Conservation (phyloP, 2,113 vertebrate species). For the Leucosticte australis region DNA sequence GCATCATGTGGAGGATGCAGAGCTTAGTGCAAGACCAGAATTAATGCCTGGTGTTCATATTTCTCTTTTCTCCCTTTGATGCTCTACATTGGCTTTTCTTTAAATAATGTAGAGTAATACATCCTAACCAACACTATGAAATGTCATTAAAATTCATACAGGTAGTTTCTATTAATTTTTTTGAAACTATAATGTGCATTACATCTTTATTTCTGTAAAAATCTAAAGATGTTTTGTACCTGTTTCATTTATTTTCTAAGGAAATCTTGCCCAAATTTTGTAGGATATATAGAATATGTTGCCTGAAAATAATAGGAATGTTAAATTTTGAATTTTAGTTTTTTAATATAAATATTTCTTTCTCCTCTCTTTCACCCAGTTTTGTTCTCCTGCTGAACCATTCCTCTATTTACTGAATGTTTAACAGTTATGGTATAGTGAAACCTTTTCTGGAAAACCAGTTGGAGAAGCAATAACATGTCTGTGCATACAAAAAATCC, state of each 20-base stretch:
- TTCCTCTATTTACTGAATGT: neutral
- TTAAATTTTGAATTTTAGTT: neutral
- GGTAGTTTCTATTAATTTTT: neutral
- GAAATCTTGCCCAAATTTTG: neutral
- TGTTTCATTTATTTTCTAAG: neutral
- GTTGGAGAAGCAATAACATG: neutral
- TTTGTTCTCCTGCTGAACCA: neutral
- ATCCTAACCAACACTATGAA: neutral
- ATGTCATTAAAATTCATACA: neutral
- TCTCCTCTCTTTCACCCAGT: accelerated
- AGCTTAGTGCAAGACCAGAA: neutral
- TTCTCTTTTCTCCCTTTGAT: neutral
- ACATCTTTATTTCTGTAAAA: neutral
- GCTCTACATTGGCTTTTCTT: neutral
- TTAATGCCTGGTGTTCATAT: neutral
- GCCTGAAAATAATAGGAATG: neutral
- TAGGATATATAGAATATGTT: neutral
- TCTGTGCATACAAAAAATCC: neutral
- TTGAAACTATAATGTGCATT: neutral
- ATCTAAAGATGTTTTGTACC: neutral
- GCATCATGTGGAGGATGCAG: accelerated
- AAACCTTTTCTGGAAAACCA: neutral
- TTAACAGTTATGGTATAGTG: neutral
- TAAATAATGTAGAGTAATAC: neutral
- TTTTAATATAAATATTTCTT: neutral